Conservation (phyloP, 2,113 vertebrate species). For the Ancistrus triradiatus region DNA sequence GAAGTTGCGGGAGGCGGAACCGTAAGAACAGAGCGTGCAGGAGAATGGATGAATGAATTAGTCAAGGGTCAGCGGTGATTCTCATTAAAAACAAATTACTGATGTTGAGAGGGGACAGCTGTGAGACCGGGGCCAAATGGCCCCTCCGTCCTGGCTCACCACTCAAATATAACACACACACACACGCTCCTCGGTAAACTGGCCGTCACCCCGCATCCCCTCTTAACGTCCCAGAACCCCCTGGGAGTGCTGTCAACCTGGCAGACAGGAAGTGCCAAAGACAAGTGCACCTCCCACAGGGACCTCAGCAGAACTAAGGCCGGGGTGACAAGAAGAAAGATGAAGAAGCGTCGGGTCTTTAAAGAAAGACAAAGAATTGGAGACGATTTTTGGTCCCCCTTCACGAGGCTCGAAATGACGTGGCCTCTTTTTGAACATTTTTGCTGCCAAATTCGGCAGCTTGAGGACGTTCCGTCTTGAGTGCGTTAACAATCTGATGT, state of each 20-base stretch:
- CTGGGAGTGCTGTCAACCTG: slow-evolving; percentile 60
- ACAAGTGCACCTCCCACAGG: slow-evolving; percentile 53
- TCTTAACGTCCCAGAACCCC: slow-evolving; percentile 46
- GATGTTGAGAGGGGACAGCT: slow-evolving; percentile 98
- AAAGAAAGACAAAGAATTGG: no score
- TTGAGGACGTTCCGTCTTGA: no score
- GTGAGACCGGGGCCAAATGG: slow-evolving; percentile 89
- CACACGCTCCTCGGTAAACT: no score
- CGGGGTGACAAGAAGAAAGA: slow-evolving; percentile 26
- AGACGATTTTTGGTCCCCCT: no score
- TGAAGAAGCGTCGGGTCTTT: no score
- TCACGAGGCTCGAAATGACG: no score
- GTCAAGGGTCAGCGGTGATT: slow-evolving; percentile 99
- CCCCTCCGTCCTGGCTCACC: slow-evolving; percentile 36
- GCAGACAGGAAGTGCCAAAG: slow-evolving; percentile 57
- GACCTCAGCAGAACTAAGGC: slow-evolving; percentile 38
- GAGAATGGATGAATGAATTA: slow-evolving; percentile 96
- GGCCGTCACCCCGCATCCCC: slow-evolving; percentile 30
- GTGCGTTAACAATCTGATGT: no score
- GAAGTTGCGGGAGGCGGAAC: slow-evolving; percentile 31
- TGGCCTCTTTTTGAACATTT: no score
- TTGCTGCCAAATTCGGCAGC: no score
- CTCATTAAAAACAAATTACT: slow-evolving; percentile 99
- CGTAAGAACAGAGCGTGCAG: slow-evolving; percentile 64
- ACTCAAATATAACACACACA: slow-evolving; percentile 39